Conservation (phyloP, 2,113 vertebrate species). For the Nycticryphes semicollaris region DNA sequence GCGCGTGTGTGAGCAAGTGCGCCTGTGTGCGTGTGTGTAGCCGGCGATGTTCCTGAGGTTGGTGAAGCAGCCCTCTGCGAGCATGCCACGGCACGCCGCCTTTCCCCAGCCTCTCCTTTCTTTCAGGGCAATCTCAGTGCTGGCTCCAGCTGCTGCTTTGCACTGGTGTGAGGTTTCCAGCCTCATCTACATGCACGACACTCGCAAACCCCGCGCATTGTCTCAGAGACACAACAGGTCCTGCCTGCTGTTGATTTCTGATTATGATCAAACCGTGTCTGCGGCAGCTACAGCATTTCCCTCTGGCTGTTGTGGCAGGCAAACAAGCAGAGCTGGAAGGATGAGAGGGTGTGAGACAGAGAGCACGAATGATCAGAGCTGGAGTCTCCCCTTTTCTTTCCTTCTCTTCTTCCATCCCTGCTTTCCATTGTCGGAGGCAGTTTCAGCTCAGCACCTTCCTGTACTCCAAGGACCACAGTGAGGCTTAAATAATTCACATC, state of each 20-base stretch:
- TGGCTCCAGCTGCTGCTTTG: neutral
- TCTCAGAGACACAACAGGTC: constrained; percentile 65
- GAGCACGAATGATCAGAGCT: neutral
- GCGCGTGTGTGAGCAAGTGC: constrained; percentile 7
- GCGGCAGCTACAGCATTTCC: neutral
- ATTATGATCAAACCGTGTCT: neutral
- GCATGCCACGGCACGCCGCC: neutral
- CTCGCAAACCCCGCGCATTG: constrained; percentile 19
- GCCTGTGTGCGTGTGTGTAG: neutral
- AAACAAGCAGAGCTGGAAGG: constrained; percentile 38
- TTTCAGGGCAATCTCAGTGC: neutral
- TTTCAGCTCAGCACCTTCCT: neutral
- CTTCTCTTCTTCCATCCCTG: neutral
- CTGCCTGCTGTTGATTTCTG: constrained; percentile 10
- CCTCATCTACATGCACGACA: constrained; percentile 36
- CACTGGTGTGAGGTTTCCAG: neutral
- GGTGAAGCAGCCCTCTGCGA: neutral
- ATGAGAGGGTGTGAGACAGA: neutral
- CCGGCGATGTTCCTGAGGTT: neutral
- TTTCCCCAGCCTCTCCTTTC: neutral
- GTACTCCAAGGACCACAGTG: neutral
- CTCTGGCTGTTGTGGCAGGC: constrained; percentile 27
- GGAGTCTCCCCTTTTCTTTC: constrained; percentile 27
- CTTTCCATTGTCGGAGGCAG: constrained; percentile 8
- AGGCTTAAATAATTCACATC: constrained; percentile 26